Percentiles rank a stretch among this genome's conserved stretches.
These are phyloP conservation scores for Bolborhynchus lineola DNA, from an alignment of 2,113 vertebrate genomes.

Conservation along the genomic window DNA sequence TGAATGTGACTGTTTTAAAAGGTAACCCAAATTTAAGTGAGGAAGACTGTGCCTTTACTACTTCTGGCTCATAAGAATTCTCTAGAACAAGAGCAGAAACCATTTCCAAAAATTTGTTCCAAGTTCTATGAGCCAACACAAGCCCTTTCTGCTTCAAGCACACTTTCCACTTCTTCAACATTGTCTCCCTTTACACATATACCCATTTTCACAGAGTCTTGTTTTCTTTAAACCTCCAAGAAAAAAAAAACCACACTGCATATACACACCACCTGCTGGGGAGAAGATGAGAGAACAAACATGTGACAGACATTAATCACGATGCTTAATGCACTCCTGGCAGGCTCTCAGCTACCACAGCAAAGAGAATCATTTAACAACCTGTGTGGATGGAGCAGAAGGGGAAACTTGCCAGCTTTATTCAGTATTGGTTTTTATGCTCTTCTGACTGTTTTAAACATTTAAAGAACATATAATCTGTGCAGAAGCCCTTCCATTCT, in stretches of 20 bases:
- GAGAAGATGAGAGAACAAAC: conserved; percentile 41
- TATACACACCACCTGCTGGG: conserved; percentile 29
- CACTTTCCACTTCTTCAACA: not conserved
- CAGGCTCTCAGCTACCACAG: not conserved
- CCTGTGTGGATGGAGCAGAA: conserved; percentile 2
- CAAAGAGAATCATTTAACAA: conserved; percentile 33
- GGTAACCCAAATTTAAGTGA: not conserved
- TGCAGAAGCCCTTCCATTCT: not conserved
- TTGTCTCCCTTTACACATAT: not conserved
- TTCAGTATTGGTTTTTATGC: not conserved
- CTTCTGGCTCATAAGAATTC: not conserved
- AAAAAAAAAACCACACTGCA: not conserved
- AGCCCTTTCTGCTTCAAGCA: not conserved
- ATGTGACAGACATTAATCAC: conserved; percentile 48
- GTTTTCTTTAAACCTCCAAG: not conserved
- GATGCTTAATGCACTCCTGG: conserved; percentile 27
- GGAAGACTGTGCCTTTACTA: not conserved
- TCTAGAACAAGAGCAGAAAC: not conserved
- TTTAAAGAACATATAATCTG: not conserved
- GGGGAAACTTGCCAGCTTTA: conserved; percentile 12
- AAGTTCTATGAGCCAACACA: not conserved
- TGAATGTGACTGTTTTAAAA: not conserved
- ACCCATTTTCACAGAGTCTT: not conserved
- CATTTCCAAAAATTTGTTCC: not conserved
- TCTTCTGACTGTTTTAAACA: not conserved